Evolutionary conservation across 1,140 invertebrate genomes (phyloP), one percentile per base, ranked within the genome.

Genomic region (Sarcophaga bullata): DNA sequence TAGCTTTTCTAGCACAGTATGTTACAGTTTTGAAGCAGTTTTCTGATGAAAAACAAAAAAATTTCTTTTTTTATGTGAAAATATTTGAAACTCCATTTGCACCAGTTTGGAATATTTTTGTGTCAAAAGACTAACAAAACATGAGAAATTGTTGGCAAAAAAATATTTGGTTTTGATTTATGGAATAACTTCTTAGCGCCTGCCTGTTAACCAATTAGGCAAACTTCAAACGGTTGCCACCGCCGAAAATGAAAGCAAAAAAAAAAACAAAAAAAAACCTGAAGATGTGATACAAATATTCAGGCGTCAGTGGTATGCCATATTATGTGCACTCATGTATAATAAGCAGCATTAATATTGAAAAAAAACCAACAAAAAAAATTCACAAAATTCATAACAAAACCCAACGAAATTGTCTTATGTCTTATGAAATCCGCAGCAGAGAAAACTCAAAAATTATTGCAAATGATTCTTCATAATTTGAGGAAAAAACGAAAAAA

Each of bases 151-250:
- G 19, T 9, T 19, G 19, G 62, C 62, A 25, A 68, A 19, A 9
- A 68, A 19, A 6, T n/a, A 68, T 68, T 19, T 68, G 17, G 10
- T 76, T 62, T 47, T 78, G 75, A 78, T 78, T 78, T 78, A 78
- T 78, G 75, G 8, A 17, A 13, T 19, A 50, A 19, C 75, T 52
- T 78, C 75, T 78, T 78, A 78, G 75, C 75, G 75, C 75, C 75
- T 50, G 48, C 48, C 75, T 78, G n/a, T 78, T 50, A 78, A 78
- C 75, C 48, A 78, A 78, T 78, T 78, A 78, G 75, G n/a, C 48
- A 78, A 78, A 78, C 75, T 78, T 78, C 75, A 78, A 78, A 78
- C 6, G 75, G 50, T n/a, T 8, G 17, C 62, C 19, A 50, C 48
- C 75, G 75, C 75, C 75, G 13, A 78, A 78, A 17, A 11, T 19